phyloP scores from a whole-genome alignment of 2,797 vertebrate genomes.

The Propithecus perrieri region DNA sequence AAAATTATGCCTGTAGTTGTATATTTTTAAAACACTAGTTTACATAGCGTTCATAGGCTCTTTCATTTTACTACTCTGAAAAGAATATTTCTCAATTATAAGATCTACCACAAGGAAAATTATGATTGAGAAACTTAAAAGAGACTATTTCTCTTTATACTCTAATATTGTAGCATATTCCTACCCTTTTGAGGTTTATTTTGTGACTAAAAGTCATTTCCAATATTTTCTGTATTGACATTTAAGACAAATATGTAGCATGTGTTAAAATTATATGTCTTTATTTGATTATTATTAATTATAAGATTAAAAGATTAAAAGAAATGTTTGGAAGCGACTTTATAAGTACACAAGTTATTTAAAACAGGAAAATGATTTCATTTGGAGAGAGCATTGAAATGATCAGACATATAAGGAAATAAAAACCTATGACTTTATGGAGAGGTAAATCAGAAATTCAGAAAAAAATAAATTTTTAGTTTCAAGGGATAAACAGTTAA shows the following conservation, averaged over 20 bases:
- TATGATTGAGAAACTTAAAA: background rate
- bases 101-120: background rate
- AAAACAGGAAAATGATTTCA: constrained; percentile 9
- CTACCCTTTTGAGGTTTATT: background rate
- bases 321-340: background rate
- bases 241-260: background rate
- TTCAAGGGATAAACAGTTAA: background rate
- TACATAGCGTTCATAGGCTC: background rate
- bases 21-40: constrained; percentile 29
- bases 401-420: background rate
- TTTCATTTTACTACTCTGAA: constrained; percentile 13
- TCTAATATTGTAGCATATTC: background rate
- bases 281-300: background rate
- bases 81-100: constrained; percentile 18
- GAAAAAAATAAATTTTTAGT: background rate
- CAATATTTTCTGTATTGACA: background rate
- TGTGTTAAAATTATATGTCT: background rate
- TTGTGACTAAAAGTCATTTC: background rate
- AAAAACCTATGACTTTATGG: background rate
- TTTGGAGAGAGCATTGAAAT: background rate
- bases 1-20: background rate
- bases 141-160: background rate
- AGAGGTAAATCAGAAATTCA: background rate
- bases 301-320: background rate
- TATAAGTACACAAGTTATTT: background rate